Evolutionary conservation across 2,113 vertebrate species (phyloP).

Genomic region (Motacilla alba): DNA sequence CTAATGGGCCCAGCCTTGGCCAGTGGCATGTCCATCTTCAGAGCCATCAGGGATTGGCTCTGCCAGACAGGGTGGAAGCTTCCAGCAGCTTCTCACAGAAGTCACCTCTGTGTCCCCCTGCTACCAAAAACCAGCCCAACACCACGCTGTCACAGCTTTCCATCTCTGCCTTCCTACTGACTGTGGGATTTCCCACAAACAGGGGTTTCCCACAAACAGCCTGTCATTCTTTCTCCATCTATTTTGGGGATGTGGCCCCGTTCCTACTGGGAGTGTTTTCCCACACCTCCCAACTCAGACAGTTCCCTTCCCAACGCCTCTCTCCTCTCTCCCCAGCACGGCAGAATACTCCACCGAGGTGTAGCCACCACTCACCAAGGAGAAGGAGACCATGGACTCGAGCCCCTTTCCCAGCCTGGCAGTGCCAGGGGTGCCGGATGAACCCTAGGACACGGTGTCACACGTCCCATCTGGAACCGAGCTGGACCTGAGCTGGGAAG

Average conservation of each 20-base stretch:
- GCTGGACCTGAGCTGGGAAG: neutral
- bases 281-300: accelerated
- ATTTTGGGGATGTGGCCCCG: neutral
- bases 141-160: neutral
- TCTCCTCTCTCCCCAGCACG: neutral
- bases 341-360: slow-evolving; percentile 28
- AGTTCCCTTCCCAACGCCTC: accelerated
- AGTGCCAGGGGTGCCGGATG: accelerated
- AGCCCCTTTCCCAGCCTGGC: neutral
- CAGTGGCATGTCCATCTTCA: neutral
- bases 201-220: neutral
- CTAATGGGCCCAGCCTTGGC: neutral
- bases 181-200: neutral
- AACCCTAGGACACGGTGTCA: accelerated
- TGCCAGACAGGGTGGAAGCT: neutral
- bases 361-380: neutral
- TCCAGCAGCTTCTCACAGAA: neutral
- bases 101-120: accelerated
- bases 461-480: accelerated
- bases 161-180: neutral
- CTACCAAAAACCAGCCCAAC: neutral
- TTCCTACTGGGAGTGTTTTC: neutral
- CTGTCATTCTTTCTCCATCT: neutral
- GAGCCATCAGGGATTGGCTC: neutral
- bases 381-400: neutral